Evolutionary conservation across 2,888 invertebrate species (phyloP), one percentile per base, ranked within the genome.

Genomic region (Netelia melanura): DNA sequence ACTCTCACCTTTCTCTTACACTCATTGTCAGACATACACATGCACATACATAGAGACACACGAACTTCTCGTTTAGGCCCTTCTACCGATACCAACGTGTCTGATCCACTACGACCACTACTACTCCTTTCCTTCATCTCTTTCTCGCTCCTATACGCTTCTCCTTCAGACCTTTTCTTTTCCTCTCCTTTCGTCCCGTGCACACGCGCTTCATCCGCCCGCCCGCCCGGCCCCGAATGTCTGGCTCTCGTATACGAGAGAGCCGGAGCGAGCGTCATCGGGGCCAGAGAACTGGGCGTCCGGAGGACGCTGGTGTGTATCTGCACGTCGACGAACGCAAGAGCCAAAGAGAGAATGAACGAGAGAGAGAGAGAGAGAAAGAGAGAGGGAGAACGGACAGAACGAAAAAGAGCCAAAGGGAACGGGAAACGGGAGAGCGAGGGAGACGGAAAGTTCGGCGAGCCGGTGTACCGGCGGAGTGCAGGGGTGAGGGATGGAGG

Each of bases 221-320:
- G 67, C 30, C 30, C 30, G 21, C 21, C 21, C 21, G 85, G 85
- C 85, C 89, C 87, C 88, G 88, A 90, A 88, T 89, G 92, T 92
- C 92, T 92, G 91, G 91, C 90, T 89, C 89, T 89, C 89, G 89
- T 87, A 81, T 62, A 77, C 11, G 44, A 23, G 48, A 58, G 81
- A 77, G 70, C 58, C 52, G n/a, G 82, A 85, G 84, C 75, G 52
- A 78, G 81, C 92, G 90, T 92, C 91, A 91, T 91, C 91, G 91
- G 88, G 86, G 86, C 75, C 79, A 71, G 64, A 89, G 89, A 87
- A 86, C 87, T 89, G 86, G 9, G 82, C 84, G 68, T 68, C 86
- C 85, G 23, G 21, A 21, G 21, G 21, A 21, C 21, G 21, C 21
- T 10, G 9, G 61, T 2, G 68, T 21, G 23, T 64, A 52, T 61